Conservation (phyloP, 1,140 invertebrate genomes). For the Meteorus sp. region DNA sequence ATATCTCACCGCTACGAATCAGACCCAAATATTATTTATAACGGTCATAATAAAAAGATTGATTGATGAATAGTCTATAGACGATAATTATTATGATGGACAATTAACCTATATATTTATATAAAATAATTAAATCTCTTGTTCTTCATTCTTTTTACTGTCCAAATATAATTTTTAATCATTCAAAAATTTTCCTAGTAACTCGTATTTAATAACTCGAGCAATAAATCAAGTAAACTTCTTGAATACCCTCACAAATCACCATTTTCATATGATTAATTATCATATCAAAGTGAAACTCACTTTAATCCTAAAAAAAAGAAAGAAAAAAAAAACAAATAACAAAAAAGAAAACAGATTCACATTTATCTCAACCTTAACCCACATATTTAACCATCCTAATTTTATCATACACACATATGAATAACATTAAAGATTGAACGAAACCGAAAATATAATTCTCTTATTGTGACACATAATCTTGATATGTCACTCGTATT, state of each 20-base stretch:
- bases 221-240: too few relatives aligned
- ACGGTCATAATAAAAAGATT: not conserved
- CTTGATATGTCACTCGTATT: slow-evolving; percentile 6
- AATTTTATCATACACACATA: not conserved
- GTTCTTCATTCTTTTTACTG: too few relatives aligned
- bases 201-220: too few relatives aligned
- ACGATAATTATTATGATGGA: not conserved
- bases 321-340: too few relatives aligned
- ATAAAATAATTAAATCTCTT: not conserved
- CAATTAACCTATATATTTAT: not conserved
- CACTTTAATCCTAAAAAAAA: too few relatives aligned
- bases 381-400: slow-evolving; percentile 6
- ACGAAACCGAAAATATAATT: not conserved
- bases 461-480: not conserved
- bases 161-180: too few relatives aligned
- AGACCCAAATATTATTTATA: not conserved
- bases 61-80: not conserved
- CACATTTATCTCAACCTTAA: slow-evolving; percentile 13
- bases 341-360: too few relatives aligned
- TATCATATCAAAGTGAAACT: slow-evolving; percentile 12
- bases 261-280: too few relatives aligned
- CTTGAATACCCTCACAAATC: too few relatives aligned
- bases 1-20: too few relatives aligned
- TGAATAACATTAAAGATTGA: slow-evolving; percentile 1
- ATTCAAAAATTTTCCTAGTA: too few relatives aligned